Evolutionary conservation across 2,888 invertebrate species (phyloP), one percentile per base, ranked within the genome.

Genomic region (Clivina fossor): DNA sequence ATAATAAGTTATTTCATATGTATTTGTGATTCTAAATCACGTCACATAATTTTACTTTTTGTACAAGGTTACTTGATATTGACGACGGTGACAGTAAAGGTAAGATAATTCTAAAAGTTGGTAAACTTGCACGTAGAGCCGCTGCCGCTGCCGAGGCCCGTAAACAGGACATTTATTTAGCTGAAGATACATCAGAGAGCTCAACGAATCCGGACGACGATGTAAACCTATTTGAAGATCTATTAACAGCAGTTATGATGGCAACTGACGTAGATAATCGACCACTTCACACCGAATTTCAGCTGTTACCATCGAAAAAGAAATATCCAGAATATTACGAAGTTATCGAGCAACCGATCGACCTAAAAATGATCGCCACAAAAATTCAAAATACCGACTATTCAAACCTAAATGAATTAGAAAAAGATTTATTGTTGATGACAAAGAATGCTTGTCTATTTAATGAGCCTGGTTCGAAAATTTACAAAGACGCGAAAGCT

Each of bases 321-420:
- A 83, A 89, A 58, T 97, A 96, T 73, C 97, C 98, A 0, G 91
- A 94, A 67, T 99, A 99, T 76, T 98, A 91, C 72, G 90, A 89
- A 64, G 86, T 96, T 0, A 96, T 97, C 54, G 90, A 93, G 58
- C 85, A 86, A 60, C 99, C 99, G 0, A 91, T 99, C 60, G 99
- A 99, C 75, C 75, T 99, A 66, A 91, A 93, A 75, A 86, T 85
- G 57, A 93, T 99, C 53, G 97, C 95, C 0, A 85, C 85, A 56
- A 93, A 91, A 74, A 91, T 98, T 48, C 92, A 93, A 74, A 85
- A 85, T 55, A 85, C 84, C 48, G 86, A 88, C 50, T 99, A 98
- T 69, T 76, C 78, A 0, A 82, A 76, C 60, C 72, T 98, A 26
- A 77, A 77, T 38, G 93, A 95, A 51, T 79, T 99, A 78, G 96